Evolutionary conservation across 2,113 vertebrate genomes (phyloP).

Genomic region (Symphodus melops): DNA sequence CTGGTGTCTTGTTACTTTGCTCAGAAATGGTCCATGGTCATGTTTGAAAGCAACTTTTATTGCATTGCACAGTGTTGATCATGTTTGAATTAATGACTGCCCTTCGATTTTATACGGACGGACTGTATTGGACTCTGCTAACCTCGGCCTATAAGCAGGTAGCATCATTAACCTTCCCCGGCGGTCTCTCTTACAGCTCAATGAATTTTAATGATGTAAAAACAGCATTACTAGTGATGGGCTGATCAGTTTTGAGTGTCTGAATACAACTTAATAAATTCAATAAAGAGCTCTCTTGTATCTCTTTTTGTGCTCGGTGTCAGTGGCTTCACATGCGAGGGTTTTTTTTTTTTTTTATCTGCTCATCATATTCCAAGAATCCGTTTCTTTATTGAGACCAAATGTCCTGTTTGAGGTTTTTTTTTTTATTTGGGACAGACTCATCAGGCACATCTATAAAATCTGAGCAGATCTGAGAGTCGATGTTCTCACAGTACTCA

Average conservation of each 20-base stretch:
- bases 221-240: slow-evolving; percentile 81
- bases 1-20: slow-evolving; percentile 82
- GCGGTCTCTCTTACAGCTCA: slow-evolving; percentile 69
- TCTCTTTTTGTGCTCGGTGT: slow-evolving; percentile 45
- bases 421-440: too few species aligned
- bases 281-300: slow-evolving; percentile 80
- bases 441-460: neutral
- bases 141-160: slow-evolving; percentile 67
- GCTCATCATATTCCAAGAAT: neutral
- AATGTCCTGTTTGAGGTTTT: too few species aligned
- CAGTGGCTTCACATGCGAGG: neutral
- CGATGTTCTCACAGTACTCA: neutral
- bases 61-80: slow-evolving; percentile 83
- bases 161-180: slow-evolving; percentile 72
- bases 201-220: slow-evolving; percentile 78
- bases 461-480: neutral
- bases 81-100: slow-evolving; percentile 77
- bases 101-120: slow-evolving; percentile 77
- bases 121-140: slow-evolving; percentile 74
- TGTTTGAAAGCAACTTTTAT: slow-evolving; percentile 77
- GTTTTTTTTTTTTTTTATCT: too few species aligned
- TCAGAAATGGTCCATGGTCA: slow-evolving; percentile 71
- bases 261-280: slow-evolving; percentile 83
- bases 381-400: neutral
- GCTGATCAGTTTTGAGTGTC: slow-evolving; percentile 82